Evolutionary conservation across 2,888 invertebrate species (phyloP).

Genomic region (Papilio protenor): DNA sequence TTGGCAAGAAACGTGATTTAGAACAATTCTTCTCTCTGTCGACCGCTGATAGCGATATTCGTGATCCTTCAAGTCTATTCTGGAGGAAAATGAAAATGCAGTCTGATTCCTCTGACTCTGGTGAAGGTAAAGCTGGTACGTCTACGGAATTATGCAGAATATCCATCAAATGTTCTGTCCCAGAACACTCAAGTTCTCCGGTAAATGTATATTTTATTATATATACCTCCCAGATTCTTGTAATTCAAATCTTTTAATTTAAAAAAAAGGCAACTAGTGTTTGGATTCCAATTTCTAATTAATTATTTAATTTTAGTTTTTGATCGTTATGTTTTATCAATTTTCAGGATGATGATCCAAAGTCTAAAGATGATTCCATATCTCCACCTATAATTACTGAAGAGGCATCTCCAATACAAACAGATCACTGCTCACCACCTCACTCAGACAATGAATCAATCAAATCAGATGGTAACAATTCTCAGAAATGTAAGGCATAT

Average conservation of each 20-base stretch:
- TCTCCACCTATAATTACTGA: constrained; percentile 78
- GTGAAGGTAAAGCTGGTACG: constrained; percentile 70
- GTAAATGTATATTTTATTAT: constrained; percentile 50
- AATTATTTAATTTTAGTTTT: background rate
- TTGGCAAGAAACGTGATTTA: constrained; percentile 86
- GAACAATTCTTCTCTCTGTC: constrained; percentile 86
- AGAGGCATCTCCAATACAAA: constrained; percentile 50
- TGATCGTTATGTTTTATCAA: background rate
- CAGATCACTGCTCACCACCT: constrained; percentile 48
- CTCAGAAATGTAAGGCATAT: constrained; percentile 70
- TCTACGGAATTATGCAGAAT: constrained; percentile 76
- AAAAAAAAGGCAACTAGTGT: background rate
- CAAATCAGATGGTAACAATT: constrained; percentile 72
- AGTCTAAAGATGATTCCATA: constrained; percentile 58
- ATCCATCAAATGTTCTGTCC: constrained; percentile 73
- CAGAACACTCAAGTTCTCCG: constrained; percentile 66
- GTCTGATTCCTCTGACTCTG: constrained; percentile 74
- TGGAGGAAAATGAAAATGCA: constrained; percentile 78
- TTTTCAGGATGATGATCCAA: constrained; percentile 60
- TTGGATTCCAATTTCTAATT: background rate
- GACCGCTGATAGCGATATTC: constrained; percentile 74
- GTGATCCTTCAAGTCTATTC: constrained; percentile 71
- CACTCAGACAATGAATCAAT: constrained; percentile 68
- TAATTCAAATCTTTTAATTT: background rate
- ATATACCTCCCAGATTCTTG: background rate